Percentiles rank a stretch among this genome's conserved stretches.
phyloP scores from a whole-genome alignment of 1,140 invertebrate species.

The Procambarus clarkii region DNA sequence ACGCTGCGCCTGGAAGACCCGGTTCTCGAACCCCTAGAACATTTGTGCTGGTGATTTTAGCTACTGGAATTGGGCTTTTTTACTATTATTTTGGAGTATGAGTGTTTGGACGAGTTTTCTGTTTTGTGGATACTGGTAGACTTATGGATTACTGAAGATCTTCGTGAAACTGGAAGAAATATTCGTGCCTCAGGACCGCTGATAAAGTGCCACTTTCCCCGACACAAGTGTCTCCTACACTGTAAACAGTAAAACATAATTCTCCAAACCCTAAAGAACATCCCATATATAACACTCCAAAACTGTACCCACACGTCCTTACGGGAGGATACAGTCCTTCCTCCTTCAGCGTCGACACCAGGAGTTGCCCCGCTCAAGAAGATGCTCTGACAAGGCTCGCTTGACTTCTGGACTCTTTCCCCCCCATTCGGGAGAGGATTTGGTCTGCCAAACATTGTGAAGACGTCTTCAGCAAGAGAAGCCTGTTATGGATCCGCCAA shows the following conservation, averaged over 20 bases:
- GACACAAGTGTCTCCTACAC: not conserved
- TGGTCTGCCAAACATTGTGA: not conserved
- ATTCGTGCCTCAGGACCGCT: not conserved
- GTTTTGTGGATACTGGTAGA: not conserved
- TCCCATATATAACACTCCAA: not conserved
- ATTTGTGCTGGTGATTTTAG: not conserved
- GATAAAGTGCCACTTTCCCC: not conserved
- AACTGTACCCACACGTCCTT: not conserved
- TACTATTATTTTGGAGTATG: not conserved
- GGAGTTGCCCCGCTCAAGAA: not conserved
- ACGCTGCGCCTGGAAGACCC: not conserved
- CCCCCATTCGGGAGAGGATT: not conserved
- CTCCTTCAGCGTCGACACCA: not conserved
- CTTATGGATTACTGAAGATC: not conserved
- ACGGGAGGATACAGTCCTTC: not conserved
- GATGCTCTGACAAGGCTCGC: not conserved
- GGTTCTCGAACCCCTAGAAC: not conserved
- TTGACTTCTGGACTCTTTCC: not conserved
- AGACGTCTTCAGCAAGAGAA: not conserved
- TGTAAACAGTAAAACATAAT: not conserved
- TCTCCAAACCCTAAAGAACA: not conserved
- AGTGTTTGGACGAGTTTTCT: slow-evolving; percentile 4
- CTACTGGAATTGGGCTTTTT: not conserved
- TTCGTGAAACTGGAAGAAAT: not conserved
- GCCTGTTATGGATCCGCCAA: not conserved